phyloP scores from a whole-genome alignment of 2,797 vertebrate species.

The Takifugu rubripes region DNA sequence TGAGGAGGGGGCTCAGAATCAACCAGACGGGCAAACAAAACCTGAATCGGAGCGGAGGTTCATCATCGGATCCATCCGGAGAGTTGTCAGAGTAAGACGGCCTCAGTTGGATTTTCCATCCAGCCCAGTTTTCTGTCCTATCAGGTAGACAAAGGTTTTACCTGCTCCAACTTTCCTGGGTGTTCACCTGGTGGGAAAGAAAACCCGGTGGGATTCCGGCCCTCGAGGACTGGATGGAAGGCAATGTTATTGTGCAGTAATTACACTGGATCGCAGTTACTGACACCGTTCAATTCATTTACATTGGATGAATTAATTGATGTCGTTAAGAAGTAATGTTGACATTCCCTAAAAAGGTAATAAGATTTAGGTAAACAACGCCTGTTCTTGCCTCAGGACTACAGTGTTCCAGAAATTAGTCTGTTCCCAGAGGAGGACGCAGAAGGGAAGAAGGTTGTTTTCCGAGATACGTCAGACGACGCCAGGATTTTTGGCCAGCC shows the following conservation, averaged over 20 bases:
- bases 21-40: slow-evolving; percentile 22
- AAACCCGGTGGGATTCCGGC: too few species aligned
- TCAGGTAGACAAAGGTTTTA: too few species aligned
- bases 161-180: too few species aligned
- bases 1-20: slow-evolving; percentile 5
- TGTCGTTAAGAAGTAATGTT: neutral
- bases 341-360: neutral
- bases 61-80: slow-evolving; percentile 81
- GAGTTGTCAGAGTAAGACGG: slow-evolving; percentile 82
- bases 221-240: too few species aligned
- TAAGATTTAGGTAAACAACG: neutral
- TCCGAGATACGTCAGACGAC: slow-evolving; percentile 83
- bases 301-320: too few species aligned
- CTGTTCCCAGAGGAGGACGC: slow-evolving; percentile 86
- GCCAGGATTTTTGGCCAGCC: slow-evolving; percentile 77
- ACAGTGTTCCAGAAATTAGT: slow-evolving; percentile 84
- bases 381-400: slow-evolving; percentile 75
- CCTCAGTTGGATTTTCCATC: neutral
- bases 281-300: too few species aligned
- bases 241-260: neutral
- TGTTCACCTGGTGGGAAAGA: too few species aligned
- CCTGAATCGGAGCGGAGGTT: slow-evolving; percentile 60
- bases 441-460: slow-evolving; percentile 80
- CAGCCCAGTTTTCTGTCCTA: too few species aligned
- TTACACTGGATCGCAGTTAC: too few species aligned